Evolutionary conservation across 1,140 invertebrate species (phyloP).

Genomic region (Rhyzopertha dominica): DNA sequence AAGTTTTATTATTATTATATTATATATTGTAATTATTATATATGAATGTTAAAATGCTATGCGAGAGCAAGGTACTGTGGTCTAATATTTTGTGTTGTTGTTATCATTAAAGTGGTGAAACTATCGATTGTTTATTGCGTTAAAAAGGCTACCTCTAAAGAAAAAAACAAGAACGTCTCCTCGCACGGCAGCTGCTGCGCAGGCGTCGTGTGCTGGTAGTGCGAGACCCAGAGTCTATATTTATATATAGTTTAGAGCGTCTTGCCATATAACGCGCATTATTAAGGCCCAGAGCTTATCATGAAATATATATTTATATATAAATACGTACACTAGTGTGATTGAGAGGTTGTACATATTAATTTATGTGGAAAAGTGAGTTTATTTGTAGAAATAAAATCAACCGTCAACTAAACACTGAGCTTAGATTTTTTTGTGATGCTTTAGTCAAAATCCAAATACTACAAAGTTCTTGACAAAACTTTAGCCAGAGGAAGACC

Average conservation of each 20-base stretch:
- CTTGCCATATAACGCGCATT: conserved; percentile 32
- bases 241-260: conserved; percentile 24
- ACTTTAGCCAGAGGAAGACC: no score
- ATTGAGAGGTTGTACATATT: conserved; percentile 45
- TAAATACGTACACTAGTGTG: conserved; percentile 41
- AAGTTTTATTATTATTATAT: conserved; percentile 33
- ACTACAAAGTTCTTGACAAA: no score
- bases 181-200: conserved; percentile 19
- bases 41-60: conserved; percentile 32
- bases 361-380: conserved; percentile 47
- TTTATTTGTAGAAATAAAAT: conserved; percentile 44
- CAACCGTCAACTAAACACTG: conserved; percentile 36
- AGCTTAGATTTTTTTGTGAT: no score
- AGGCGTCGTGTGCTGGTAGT: conserved; percentile 18
- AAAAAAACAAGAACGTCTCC: conserved; percentile 21
- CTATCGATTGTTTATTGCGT: conserved; percentile 28
- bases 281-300: conserved; percentile 41
- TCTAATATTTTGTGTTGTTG: conserved; percentile 34
- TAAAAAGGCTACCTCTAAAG: conserved; percentile 31
- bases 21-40: conserved; percentile 30
- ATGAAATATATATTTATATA: conserved; percentile 38
- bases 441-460: no score
- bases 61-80: conserved; percentile 41
- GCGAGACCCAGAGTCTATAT: conserved; percentile 22
- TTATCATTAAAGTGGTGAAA: conserved; percentile 27